Base-by-base conservation (phyloP, 1,140 invertebrate species). In the Heliothis virescens region DNA sequence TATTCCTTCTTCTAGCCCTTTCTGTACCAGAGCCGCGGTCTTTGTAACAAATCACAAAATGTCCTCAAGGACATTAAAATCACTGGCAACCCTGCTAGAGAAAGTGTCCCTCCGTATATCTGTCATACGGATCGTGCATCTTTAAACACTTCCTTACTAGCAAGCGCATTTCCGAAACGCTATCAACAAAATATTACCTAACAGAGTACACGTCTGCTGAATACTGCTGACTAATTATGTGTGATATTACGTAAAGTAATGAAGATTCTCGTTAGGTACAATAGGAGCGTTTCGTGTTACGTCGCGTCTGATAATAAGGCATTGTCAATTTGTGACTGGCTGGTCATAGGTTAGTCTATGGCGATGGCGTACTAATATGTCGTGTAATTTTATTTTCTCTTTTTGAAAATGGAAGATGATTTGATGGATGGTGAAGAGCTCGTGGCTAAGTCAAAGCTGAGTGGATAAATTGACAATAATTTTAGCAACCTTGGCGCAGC, bases 101-200 rank as follows among this genome's bases (percentile, higher is more conserved):
- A 75, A 75, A 75, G 72, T 75, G 55, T 60, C 72, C 26, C 72
- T 48, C 48, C 41, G 62, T 15, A 26, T 12, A 26, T 69, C 34
- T 7, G 34, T 69, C 48, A 62, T 62, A 75, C 72, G 55, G 53
- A 34, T n/a, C 72, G 47, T 62, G 72, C 72, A 75, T 75, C 72
- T 29, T 26, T 26, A 75, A 75, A 59, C 72, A 75, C 72, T 75
- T 75, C 72, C 72, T 75, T 29, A 60, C 72, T 50, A 41, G 34
- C 72, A 18, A 59, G 55, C 72, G 57, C 57, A 60, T 75, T 75
- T 75, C 72, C 72, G 55, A 75, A 75, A 75, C 50, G 57, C 57
- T 47, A 75, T 75, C 72, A 48, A 75, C 72, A n/a, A 11, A 41
- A 69, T 41, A 60, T 75, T 75, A 75, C 34, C 7, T 75, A 60